Evolutionary conservation across 2,797 vertebrate genomes (phyloP).

Genomic region (Philypnodon macrostomus): DNA sequence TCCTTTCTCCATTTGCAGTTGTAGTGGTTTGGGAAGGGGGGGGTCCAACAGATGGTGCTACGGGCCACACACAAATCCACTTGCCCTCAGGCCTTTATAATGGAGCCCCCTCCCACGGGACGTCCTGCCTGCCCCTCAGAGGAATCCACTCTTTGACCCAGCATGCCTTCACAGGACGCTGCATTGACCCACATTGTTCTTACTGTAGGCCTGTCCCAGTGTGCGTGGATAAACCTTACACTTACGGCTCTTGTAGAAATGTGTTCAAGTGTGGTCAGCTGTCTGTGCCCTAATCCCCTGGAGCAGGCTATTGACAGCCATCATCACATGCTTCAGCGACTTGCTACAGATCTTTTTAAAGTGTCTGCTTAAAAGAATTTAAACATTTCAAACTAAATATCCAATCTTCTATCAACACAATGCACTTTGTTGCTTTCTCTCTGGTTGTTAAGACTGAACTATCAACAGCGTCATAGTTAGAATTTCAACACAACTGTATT

Average conservation of each 20-base stretch:
- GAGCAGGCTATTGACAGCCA: conserved; percentile 56
- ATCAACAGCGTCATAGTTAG: too few relatives aligned
- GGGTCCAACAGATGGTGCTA: conserved; percentile 69
- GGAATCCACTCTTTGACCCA: conserved; percentile 62
- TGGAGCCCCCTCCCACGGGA: conserved; percentile 46
- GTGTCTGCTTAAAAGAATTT: too few relatives aligned
- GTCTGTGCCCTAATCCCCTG: conserved; percentile 45
- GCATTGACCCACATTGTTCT: conserved; percentile 26
- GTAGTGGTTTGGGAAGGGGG: conserved; percentile 41
- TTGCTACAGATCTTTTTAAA: not conserved
- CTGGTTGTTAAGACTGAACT: too few relatives aligned
- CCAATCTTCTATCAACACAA: too few relatives aligned
- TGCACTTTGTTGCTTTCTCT: too few relatives aligned
- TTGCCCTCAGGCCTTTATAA: conserved; percentile 51
- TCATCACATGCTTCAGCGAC: conserved; percentile 22
- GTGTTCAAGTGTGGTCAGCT: conserved; percentile 44
- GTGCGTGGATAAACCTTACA: conserved; percentile 31
- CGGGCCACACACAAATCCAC: conserved; percentile 40
- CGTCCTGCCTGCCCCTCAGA: conserved; percentile 41
- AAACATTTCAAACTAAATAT: too few relatives aligned
- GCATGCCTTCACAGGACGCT: conserved; percentile 50
- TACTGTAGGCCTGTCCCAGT: conserved; percentile 40
- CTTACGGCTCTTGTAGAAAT: conserved; percentile 27
- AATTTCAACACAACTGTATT: too few relatives aligned
- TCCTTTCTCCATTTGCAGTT: conserved; percentile 37